A percentile compares a stretch with the other conserved stretches of the same genome.
Conservation (phyloP, 2,888 invertebrate species). For the Alloscopus bannaensis region DNA sequence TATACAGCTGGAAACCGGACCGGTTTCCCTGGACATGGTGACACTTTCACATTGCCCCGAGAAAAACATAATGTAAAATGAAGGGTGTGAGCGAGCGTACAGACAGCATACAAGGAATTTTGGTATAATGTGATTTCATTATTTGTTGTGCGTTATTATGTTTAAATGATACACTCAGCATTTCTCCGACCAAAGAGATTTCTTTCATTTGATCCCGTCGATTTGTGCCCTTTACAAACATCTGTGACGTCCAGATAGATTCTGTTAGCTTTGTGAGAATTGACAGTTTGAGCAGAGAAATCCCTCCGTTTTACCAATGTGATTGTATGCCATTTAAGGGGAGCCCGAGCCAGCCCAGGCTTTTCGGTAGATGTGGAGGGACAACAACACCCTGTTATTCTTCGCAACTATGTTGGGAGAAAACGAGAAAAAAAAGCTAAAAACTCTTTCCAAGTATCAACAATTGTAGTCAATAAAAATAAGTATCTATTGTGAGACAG, state of each 20-base stretch:
- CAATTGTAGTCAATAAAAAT: constrained; percentile 5
- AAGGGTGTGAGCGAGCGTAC: too few relatives aligned
- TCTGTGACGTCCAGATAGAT: neutral
- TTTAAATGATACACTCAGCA: too few relatives aligned
- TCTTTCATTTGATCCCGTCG: neutral
- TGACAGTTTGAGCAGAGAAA: constrained; percentile 22
- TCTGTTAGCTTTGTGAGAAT: constrained; percentile 19
- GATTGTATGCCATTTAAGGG: neutral
- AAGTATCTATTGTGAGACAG: too few relatives aligned
- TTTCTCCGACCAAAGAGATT: too few relatives aligned
- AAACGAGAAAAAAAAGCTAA: neutral
- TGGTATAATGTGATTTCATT: too few relatives aligned
- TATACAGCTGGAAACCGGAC: too few relatives aligned
- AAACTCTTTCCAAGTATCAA: neutral
- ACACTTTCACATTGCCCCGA: too few relatives aligned
- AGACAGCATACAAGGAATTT: too few relatives aligned
- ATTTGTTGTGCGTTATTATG: neutral
- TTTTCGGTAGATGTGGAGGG: constrained; percentile 31
- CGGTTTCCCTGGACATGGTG: too few relatives aligned
- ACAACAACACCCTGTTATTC: constrained; percentile 20
- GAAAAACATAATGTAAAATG: too few relatives aligned
- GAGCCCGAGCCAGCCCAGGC: constrained; percentile 1
- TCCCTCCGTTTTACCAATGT: constrained; percentile 17
- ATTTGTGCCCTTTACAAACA: neutral
- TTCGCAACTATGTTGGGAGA: constrained; percentile 14